phyloP scores from a whole-genome alignment of 2,797 vertebrate genomes.

The Lycodopsis pacificus region DNA sequence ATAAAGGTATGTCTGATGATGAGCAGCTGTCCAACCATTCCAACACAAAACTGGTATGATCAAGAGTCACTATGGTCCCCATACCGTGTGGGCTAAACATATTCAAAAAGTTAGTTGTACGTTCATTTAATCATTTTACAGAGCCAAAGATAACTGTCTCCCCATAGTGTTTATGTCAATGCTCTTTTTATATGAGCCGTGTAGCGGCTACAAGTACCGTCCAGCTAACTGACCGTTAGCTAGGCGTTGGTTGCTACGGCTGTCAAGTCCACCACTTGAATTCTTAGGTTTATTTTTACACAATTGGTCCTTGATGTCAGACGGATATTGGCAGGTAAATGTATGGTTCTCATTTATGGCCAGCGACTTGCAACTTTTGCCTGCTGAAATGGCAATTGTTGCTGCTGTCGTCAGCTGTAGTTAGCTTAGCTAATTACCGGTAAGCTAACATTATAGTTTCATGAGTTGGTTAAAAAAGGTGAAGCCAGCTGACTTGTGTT shows the following conservation, averaged over 20 bases:
- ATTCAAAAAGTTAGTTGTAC: neutral
- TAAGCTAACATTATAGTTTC: neutral
- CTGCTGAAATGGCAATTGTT: neutral
- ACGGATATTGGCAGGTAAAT: neutral
- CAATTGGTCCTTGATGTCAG: neutral
- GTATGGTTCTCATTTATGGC: neutral
- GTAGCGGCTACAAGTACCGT: neutral
- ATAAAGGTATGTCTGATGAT: slow-evolving; percentile 2
- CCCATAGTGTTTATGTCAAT: neutral
- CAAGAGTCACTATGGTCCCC: neutral
- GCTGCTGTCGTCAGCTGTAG: neutral
- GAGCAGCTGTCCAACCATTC: neutral
- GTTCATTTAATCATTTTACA: neutral
- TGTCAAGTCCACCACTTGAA: neutral
- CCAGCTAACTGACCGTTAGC: neutral
- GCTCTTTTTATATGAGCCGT: neutral
- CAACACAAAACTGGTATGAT: neutral
- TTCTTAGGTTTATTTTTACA: neutral
- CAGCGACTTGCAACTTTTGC: neutral
- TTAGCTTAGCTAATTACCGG: neutral
- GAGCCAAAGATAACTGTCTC: neutral
- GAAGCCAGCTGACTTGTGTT: neutral
- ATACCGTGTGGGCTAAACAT: neutral
- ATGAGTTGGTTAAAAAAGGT: neutral
- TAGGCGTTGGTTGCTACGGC: neutral